These are phyloP conservation scores for Zoanthus gigantus DNA, from an alignment of 92 coral and sea anemone species.

Conservation along the genomic window DNA sequence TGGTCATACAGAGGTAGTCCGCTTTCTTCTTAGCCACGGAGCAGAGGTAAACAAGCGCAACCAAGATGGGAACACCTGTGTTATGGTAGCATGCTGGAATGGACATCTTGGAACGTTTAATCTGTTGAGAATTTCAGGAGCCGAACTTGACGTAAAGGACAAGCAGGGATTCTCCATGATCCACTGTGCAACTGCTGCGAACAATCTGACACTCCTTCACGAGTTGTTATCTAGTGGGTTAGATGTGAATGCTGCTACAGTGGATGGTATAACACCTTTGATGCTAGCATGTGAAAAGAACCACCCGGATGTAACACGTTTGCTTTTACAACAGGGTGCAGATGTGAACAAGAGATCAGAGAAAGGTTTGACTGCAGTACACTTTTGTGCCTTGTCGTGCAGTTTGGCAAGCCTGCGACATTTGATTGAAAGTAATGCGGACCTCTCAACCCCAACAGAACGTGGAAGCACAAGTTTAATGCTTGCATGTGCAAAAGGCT, in stretches of 20 bases:
- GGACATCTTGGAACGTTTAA: slow-evolving; percentile 84
- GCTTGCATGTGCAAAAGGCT: slow-evolving; percentile 89
- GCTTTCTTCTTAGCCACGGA: slow-evolving; percentile 71
- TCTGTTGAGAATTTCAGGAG: slow-evolving; percentile 74
- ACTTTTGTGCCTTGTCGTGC: slow-evolving; percentile 80
- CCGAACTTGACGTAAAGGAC: slow-evolving; percentile 70
- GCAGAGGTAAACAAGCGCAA: slow-evolving; percentile 80
- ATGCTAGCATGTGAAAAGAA: slow-evolving; percentile 88
- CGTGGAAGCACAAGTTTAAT: slow-evolving; percentile 82
- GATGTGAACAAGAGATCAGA: slow-evolving; percentile 72
- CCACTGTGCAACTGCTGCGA: slow-evolving; percentile 87
- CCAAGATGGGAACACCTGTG: slow-evolving; percentile 88
- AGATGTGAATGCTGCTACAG: slow-evolving; percentile 76
- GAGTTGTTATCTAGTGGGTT: slow-evolving; percentile 62
- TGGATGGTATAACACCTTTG: slow-evolving; percentile 79
- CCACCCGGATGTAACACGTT: slow-evolving; percentile 79
- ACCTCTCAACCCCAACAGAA: slow-evolving; percentile 70
- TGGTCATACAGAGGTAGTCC: slow-evolving; percentile 81
- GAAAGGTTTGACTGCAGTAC: slow-evolving; percentile 82
- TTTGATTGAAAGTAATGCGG: slow-evolving; percentile 74
- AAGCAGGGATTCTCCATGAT: slow-evolving; percentile 81
- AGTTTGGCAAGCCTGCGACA: slow-evolving; percentile 79
- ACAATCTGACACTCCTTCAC: slow-evolving; percentile 73
- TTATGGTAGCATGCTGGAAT: slow-evolving; percentile 88
- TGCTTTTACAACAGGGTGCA: slow-evolving; percentile 71